Base-by-base conservation (phyloP, 2,797 vertebrate species). In the Brotula barbata region DNA sequence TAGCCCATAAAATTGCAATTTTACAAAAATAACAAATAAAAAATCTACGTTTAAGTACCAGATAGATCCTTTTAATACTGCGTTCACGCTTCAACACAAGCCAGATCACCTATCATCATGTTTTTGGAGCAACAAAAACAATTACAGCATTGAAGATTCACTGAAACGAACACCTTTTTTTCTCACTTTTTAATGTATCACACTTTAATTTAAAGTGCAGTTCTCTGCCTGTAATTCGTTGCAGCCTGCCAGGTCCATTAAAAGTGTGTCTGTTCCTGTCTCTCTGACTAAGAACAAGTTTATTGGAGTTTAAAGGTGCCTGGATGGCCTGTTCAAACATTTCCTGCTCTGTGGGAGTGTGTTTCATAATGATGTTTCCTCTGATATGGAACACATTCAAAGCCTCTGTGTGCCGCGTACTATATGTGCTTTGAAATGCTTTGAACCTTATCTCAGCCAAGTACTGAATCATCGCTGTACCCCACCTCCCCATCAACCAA, bases 261-360 rank as follows among this genome's bases (percentile, higher is more conserved):
- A 36, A 33, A 48, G 34, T 20, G 39, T 49, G 6, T 15, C 3
- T 49, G 58, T 42, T 74, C 51, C 44, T 28, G 25, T 33, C 28
- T 33, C 28, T 58, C 48, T 36, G 70, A 53, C 47, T 22, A 20
- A 46, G 37, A 68, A 28, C 34, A 46, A 19, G 45, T 61, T 48
- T 21, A 16, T 34, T 43, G 39, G 25, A 56, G 28, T 50, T 71
- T 69, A 58, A 52, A 63, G 60, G 59, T 58, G 51, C 40, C 42
- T 36, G 15, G 23, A 25, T 21, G n/a, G 17, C 71, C 47, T 51
- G 58, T 67, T 81, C 68, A 36, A 64, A 50, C 44, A 37, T 57
- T 50, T 77, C 64, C 59, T 68, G 53, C 12, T 78, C 71, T 70
- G 74, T 75, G 71, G 76, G 75, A 72, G 80, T 78, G 60, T 47